A percentile compares a stretch with the other conserved stretches of the same genome.
Conservation (phyloP, 92 coral and sea anemone genomes). For the Palythoa heliodiscus region DNA sequence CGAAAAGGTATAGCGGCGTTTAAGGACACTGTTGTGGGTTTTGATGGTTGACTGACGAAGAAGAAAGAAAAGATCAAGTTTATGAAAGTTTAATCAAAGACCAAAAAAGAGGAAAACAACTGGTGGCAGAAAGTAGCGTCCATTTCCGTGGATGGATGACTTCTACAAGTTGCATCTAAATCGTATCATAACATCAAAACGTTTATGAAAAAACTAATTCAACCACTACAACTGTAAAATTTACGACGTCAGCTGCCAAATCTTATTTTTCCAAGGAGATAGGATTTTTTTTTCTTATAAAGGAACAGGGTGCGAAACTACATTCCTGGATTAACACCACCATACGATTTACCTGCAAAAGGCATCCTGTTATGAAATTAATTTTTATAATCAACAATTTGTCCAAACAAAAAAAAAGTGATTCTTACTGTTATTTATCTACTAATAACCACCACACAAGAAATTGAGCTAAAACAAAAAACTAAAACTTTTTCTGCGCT, state of each 20-base stretch:
- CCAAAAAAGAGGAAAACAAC: conserved; percentile 37
- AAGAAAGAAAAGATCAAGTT: conserved; percentile 48
- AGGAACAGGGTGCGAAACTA: not conserved
- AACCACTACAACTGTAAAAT: not conserved
- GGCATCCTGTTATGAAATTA: conserved; percentile 46
- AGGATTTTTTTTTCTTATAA: not conserved
- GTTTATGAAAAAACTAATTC: not conserved
- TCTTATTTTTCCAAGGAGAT: not conserved
- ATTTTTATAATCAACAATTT: conserved; percentile 30
- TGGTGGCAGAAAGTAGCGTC: conserved; percentile 31
- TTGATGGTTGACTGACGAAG: conserved; percentile 44
- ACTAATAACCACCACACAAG: not conserved
- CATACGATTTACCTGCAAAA: conserved; percentile 33
- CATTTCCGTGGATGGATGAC: not conserved
- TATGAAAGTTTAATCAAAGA: conserved; percentile 40
- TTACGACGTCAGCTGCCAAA: not conserved
- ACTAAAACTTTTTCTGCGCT: not conserved
- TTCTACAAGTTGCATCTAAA: not conserved
- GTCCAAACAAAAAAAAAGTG: conserved; percentile 14
- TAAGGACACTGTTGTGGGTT: conserved; percentile 31
- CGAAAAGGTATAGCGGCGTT: conserved; percentile 32
- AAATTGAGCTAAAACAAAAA: not conserved
- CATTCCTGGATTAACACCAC: conserved; percentile 12
- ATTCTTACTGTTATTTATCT: not conserved
- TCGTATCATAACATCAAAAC: not conserved